Conservation (phyloP, 37 sponge, comb jelly and placozoan genomes). For the Cliona cf. orientalis region DNA sequence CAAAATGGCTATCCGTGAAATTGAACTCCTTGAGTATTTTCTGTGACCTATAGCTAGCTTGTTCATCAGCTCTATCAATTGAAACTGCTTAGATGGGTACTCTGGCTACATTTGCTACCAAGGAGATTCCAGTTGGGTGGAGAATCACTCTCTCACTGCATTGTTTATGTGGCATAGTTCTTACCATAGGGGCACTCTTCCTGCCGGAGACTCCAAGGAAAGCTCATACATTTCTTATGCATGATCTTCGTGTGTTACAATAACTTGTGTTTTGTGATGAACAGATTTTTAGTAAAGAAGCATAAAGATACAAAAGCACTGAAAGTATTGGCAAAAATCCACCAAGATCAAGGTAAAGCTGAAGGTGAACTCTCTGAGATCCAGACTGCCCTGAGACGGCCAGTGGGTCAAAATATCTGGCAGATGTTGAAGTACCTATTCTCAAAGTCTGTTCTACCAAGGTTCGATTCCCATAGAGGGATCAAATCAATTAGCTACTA, state of each 20-base stretch:
- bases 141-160: slow-evolving; percentile 66
- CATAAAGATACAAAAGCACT: slow-evolving; percentile 14
- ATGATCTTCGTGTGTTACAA: too few species aligned
- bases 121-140: slow-evolving; percentile 46
- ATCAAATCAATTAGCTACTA: too few species aligned
- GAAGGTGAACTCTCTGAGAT: slow-evolving; percentile 21
- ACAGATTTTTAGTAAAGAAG: slow-evolving; percentile 44
- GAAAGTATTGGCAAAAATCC: slow-evolving; percentile 17
- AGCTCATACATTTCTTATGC: too few species aligned
- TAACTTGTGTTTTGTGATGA: too few species aligned
- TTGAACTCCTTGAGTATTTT: background rate
- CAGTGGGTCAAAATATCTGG: background rate
- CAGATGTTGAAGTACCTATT: background rate
- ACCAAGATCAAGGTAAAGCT: background rate
- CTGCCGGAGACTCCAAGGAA: slow-evolving; percentile 53
- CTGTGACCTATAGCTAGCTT: too few species aligned
- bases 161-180: slow-evolving; percentile 40
- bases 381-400: background rate
- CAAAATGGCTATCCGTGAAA: too few species aligned
- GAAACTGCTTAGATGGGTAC: slow-evolving; percentile 76
- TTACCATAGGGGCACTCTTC: slow-evolving; percentile 65
- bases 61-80: too few species aligned
- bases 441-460: too few species aligned
- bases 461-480: too few species aligned
- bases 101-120: slow-evolving; percentile 31